Evolutionary conservation across 2,113 vertebrate genomes (phyloP), one percentile per base, ranked within the genome.

Genomic region (Notothenia rossii): DNA sequence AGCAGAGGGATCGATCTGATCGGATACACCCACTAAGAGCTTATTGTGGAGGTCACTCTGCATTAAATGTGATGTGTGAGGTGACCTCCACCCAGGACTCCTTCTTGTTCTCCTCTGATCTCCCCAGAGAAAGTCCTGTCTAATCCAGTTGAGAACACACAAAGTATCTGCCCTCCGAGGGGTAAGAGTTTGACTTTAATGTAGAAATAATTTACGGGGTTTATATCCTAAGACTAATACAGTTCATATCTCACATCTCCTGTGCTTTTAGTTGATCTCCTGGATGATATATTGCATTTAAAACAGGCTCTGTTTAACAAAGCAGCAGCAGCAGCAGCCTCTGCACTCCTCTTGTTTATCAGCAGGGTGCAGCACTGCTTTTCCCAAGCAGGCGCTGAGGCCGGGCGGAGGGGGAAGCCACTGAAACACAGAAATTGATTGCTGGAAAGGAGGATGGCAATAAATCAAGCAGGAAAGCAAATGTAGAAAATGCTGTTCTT

Each of bases 341-440:
- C 54, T 86, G 89, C 86, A 83, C 18, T 94, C 49, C 86, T 68
- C 1, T 17, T 29, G 43, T 75, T 88, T 72, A 89, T 90, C 98
- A 97, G 96, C 96, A 98, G 98, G 95, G 97, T 92, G 93, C 97
- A 97, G 96, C 97, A 97, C 97, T 94, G 96, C 96, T 97, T 97
- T 93, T 97, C 89, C 77, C 91, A 93, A 86, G 46, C 88, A 65
- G 75, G 50, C 74, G 0, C 8, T 0, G 55, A 65, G 49, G 59
- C 36, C 10, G 18, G 48, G 70, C 0, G 22, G 71, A 36, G 68
- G 48, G 56, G 15, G 59, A n/a, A 45, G 86, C 85, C 86, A 75
- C 69, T 82, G 86, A 91, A 92, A 93, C 82, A 81, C 78, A 88
- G 75, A 91, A 94, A 92, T 94, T 94, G 93, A 94, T 94, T 92